Evolutionary conservation across 2,888 invertebrate genomes (phyloP), one percentile per base, ranked within the genome.

Genomic region (Thumatha senex): DNA sequence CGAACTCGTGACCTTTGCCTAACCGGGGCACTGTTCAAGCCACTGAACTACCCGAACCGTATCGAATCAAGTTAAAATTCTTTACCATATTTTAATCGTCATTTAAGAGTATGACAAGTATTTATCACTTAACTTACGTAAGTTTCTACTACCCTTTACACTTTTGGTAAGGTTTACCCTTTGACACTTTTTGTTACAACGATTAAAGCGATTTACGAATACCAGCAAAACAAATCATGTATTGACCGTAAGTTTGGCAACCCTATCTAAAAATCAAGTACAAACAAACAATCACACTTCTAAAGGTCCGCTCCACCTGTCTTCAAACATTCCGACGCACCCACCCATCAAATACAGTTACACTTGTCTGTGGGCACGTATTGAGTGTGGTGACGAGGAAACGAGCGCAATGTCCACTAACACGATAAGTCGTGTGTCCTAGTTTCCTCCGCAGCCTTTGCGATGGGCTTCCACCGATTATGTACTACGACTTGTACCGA

Each of bases 361-460:
- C n/a, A 31, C 11, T 10, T 11, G n/a, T 33, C 18, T 35, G 34
- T 24, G n/a, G 9, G 36, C 24, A 13, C 24, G 13, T 39, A 11
- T 8, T 18, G 18, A 3, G 9, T 18, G n/a, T 3, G 42, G 18
- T 39, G 43, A 39, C 34, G 35, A 29, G 30, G n/a, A 39, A 34
- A n/a, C 40, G 45, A 48, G 52, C 33, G 45, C 45, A 47, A 18
- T 43, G 60, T 66, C 80, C 84, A 81, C 77, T 87, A 86, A 89
- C 79, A 72, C 84, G 88, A 88, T 89, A 86, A 87, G 68, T 70
- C 58, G 59, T 64, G 59, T 64, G 86, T 52, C 82, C 86, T 76
- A 88, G 85, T 87, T 87, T 36, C 78, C 79, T 72, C 74, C 72
- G 74, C 15, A 35, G 86, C 85, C 86, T 86, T 85, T 83, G 84